These are phyloP conservation scores for Ferrisia virgata DNA, from an alignment of 2,888 invertebrate genomes.

Conservation along the genomic window DNA sequence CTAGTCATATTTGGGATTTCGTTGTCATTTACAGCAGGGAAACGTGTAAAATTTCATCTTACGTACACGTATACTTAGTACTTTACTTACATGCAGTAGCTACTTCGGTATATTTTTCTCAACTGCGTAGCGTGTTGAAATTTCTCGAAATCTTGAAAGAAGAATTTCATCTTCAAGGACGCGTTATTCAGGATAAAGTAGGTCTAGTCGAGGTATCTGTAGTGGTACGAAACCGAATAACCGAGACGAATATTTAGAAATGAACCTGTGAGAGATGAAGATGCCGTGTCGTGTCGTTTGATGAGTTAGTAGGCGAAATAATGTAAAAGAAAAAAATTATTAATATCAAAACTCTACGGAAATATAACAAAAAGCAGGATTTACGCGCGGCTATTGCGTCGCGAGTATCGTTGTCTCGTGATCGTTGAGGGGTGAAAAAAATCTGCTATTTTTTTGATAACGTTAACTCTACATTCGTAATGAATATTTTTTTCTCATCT, in stretches of 20 bases:
- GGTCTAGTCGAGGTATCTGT: too few species aligned
- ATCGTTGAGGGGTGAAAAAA: too few species aligned
- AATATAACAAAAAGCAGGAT: conserved; percentile 2
- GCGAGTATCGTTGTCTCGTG: not conserved
- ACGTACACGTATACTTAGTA: too few species aligned
- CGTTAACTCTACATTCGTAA: not conserved
- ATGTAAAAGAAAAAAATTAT: not conserved
- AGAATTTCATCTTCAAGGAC: not conserved
- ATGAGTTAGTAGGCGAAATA: not conserved
- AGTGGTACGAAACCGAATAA: not conserved
- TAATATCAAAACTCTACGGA: not conserved
- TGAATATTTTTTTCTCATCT: not conserved
- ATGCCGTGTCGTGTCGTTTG: not conserved
- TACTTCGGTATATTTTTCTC: not conserved
- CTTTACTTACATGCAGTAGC: too few species aligned
- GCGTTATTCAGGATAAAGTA: too few species aligned
- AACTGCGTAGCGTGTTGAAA: not conserved
- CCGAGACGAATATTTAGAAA: not conserved
- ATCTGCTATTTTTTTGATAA: not conserved
- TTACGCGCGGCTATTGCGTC: not conserved
- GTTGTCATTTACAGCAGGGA: not conserved
- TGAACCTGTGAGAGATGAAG: not conserved
- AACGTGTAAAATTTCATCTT: not conserved
- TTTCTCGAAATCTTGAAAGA: not conserved
- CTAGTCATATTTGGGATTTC: not conserved